Evolutionary conservation across 1,140 invertebrate species (phyloP).

Genomic region (Elymnias hypermnestra): DNA sequence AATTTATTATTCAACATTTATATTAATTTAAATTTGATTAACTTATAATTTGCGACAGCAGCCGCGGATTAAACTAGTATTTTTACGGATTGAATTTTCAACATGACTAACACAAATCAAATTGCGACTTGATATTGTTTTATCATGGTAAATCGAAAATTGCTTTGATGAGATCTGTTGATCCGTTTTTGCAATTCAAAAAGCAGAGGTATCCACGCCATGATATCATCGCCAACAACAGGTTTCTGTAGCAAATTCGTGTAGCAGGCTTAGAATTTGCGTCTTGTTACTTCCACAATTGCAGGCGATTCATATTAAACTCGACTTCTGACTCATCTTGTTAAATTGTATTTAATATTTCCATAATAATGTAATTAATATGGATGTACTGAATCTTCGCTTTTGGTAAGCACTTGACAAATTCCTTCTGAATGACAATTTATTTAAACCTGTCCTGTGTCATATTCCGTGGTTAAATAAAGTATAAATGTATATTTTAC

Average conservation of each 20-base stretch:
- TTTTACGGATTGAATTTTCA: slow-evolving; percentile 2
- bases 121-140: slow-evolving; percentile 1
- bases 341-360: slow-evolving; percentile 1
- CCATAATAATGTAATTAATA: slow-evolving; percentile 4
- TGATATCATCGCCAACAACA: slow-evolving; percentile 12
- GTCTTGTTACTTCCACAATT: slow-evolving; percentile 1
- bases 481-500: too few relatives aligned
- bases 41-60: too few relatives aligned
- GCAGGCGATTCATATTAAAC: slow-evolving; percentile 1
- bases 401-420: not conserved
- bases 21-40: too few relatives aligned
- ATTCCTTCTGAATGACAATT: not conserved
- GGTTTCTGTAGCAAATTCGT: slow-evolving; percentile 3
- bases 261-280: not conserved
- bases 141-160: slow-evolving; percentile 2
- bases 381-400: not conserved
- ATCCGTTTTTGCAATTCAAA: slow-evolving; percentile 2
- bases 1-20: too few relatives aligned
- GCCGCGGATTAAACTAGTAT: too few relatives aligned
- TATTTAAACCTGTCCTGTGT: too few relatives aligned
- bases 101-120: slow-evolving; percentile 3
- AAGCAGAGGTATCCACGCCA: not conserved
- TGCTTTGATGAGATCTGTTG: slow-evolving; percentile 1
- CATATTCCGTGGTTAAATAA: too few relatives aligned
- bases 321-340: slow-evolving; percentile 5